These are phyloP conservation scores for Danio jaintianensis DNA, from an alignment of 2,797 vertebrate genomes.

Conservation along the genomic window DNA sequence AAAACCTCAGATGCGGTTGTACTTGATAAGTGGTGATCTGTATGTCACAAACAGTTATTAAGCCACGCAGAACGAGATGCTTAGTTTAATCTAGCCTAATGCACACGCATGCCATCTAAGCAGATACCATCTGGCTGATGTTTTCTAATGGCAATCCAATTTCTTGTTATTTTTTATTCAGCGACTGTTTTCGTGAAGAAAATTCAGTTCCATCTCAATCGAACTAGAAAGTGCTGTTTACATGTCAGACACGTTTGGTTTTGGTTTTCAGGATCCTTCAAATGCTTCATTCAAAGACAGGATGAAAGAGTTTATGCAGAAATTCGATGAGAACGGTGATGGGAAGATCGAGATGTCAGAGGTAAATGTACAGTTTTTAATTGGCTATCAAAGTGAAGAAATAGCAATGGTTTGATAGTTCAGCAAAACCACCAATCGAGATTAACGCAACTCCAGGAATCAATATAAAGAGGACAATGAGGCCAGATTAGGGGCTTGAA, in stretches of 20 bases:
- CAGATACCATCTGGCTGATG: slow-evolving; percentile 27
- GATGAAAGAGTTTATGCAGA: slow-evolving; percentile 93
- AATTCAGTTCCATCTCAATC: background rate
- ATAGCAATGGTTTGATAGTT: background rate
- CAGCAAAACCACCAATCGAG: slow-evolving; percentile 8
- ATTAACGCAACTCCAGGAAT: background rate
- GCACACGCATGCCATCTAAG: slow-evolving; percentile 27
- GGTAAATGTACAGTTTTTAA: slow-evolving; percentile 73
- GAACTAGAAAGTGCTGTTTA: background rate
- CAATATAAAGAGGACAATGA: slow-evolving; percentile 17
- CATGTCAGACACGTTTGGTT: slow-evolving; percentile 11
- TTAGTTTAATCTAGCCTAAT: slow-evolving; percentile 40
- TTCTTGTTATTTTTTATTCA: slow-evolving; percentile 13
- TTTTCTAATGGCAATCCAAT: background rate
- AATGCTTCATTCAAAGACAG: slow-evolving; percentile 85
- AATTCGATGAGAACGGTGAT: slow-evolving; percentile 90
- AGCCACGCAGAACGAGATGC: slow-evolving; percentile 19
- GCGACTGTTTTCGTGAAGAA: background rate
- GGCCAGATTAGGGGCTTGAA: slow-evolving; percentile 6
- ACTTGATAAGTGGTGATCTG: slow-evolving; percentile 16
- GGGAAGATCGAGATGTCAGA: slow-evolving; percentile 94
- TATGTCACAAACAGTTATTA: slow-evolving; percentile 27
- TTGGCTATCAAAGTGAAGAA: background rate
- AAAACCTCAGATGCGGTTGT: slow-evolving; percentile 14
- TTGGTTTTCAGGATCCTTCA: slow-evolving; percentile 75